Percentiles rank a stretch among this genome's conserved stretches.
phyloP scores from a whole-genome alignment of 2,888 invertebrate species.

The Lottia scabra region DNA sequence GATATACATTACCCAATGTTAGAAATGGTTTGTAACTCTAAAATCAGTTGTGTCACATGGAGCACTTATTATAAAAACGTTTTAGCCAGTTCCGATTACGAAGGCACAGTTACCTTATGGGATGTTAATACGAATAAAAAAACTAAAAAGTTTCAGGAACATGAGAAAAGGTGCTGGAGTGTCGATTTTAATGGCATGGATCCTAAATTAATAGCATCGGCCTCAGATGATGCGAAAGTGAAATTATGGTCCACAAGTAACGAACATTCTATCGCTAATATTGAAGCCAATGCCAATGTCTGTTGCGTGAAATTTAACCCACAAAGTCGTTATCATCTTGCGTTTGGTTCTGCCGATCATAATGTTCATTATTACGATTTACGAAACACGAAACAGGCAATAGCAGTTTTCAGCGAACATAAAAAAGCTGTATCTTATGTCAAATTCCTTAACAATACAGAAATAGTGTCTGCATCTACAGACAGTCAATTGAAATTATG shows the following conservation, averaged over 20 bases:
- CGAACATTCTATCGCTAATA: conserved; percentile 86
- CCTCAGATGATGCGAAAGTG: conserved; percentile 92
- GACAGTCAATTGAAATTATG: conserved; percentile 92
- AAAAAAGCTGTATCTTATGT: conserved; percentile 95
- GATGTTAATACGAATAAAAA: conserved; percentile 81
- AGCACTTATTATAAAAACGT: conserved; percentile 90
- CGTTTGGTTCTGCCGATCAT: conserved; percentile 97
- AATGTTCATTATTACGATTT: conserved; percentile 96
- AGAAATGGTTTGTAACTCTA: conserved; percentile 91
- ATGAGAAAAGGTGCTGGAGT: conserved; percentile 95
- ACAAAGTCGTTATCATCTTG: conserved; percentile 85
- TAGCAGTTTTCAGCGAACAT: conserved; percentile 88
- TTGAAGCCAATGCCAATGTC: conserved; percentile 94
- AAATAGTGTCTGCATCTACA: conserved; percentile 92
- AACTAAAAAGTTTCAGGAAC: conserved; percentile 76
- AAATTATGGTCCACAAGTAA: conserved; percentile 92
- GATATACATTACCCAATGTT: conserved; percentile 92
- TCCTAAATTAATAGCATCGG: conserved; percentile 89
- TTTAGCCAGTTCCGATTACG: conserved; percentile 92
- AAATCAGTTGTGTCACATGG: conserved; percentile 94
- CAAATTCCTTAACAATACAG: conserved; percentile 85
- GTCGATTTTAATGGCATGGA: conserved; percentile 95
- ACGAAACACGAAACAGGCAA: conserved; percentile 83
- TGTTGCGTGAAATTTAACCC: conserved; percentile 95
- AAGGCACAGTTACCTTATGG: conserved; percentile 94